A percentile compares a stretch with the other conserved stretches of the same genome.
These are phyloP conservation scores for Hydrozoanthus gracilis DNA, from an alignment of 92 coral and sea anemone species.

Conservation along the genomic window DNA sequence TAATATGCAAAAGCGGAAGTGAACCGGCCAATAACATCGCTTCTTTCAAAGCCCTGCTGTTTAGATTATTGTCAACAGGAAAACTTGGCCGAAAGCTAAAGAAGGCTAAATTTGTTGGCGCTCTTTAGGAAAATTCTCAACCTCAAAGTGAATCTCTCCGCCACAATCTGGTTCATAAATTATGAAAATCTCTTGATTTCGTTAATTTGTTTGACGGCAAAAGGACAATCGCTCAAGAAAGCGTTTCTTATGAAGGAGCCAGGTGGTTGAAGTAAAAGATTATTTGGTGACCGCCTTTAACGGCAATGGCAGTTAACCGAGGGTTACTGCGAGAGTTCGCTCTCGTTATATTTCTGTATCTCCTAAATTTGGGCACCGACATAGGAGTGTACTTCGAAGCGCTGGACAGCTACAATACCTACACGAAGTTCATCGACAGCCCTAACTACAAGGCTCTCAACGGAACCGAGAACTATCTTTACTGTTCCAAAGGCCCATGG, in stretches of 20 bases:
- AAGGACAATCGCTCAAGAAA: conserved; percentile 28
- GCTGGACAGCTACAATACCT: conserved; percentile 51
- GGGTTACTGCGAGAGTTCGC: conserved; percentile 67
- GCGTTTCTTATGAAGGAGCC: background rate
- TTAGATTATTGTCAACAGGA: conserved; percentile 32
- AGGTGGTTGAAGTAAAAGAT: conserved; percentile 21
- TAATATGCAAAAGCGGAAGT: conserved; percentile 50
- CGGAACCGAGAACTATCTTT: conserved; percentile 51
- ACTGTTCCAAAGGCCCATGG: conserved; percentile 86
- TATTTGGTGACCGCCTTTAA: background rate
- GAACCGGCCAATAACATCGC: conserved; percentile 28
- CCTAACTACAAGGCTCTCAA: conserved; percentile 47
- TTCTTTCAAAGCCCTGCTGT: conserved; percentile 1
- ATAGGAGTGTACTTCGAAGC: conserved; percentile 75
- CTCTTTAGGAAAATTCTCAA: background rate
- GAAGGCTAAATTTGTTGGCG: background rate
- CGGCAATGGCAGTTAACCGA: conserved; percentile 57
- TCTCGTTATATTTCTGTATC: conserved; percentile 66
- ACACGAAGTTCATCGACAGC: conserved; percentile 46
- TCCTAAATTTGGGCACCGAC: conserved; percentile 73
- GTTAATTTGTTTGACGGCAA: conserved; percentile 16
- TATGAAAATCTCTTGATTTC: conserved; percentile 31
- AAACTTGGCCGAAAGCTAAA: conserved; percentile 32
- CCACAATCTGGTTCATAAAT: conserved; percentile 20
- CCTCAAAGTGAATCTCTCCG: background rate